These are phyloP conservation scores for Lampropteryx suffumata DNA, from an alignment of 2,888 invertebrate genomes.

Conservation along the genomic window DNA sequence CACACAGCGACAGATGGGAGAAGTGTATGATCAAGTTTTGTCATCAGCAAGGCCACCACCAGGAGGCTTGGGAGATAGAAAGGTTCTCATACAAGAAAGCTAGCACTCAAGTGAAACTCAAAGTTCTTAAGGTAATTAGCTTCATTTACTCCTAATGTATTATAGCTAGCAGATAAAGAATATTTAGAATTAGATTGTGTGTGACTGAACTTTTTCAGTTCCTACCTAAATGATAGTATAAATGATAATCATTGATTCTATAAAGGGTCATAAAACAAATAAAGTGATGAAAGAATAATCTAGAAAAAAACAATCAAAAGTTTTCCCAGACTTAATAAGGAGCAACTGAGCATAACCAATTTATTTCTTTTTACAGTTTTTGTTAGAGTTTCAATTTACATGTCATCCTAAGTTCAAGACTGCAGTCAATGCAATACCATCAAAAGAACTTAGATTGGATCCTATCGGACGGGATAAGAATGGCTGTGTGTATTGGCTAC, in stretches of 20 bases:
- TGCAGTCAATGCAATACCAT: slow-evolving; percentile 89
- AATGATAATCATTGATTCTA: too few relatives aligned
- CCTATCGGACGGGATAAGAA: slow-evolving; percentile 96
- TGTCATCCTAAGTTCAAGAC: slow-evolving; percentile 96
- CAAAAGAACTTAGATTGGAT: slow-evolving; percentile 91
- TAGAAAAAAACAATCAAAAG: too few relatives aligned
- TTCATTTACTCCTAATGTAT: too few relatives aligned
- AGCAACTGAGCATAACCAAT: too few relatives aligned
- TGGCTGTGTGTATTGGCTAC: slow-evolving; percentile 97
- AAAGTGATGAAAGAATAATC: too few relatives aligned
- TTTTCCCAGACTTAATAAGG: too few relatives aligned
- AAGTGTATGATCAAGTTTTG: slow-evolving; percentile 94
- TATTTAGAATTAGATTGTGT: too few relatives aligned
- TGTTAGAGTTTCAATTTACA: slow-evolving; percentile 97
- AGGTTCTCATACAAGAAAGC: slow-evolving; percentile 97
- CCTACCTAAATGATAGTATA: too few relatives aligned
- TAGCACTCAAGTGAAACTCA: slow-evolving; percentile 93
- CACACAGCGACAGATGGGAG: slow-evolving; percentile 95
- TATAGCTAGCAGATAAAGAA: too few relatives aligned
- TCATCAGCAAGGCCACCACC: slow-evolving; percentile 91
- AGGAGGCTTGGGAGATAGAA: slow-evolving; percentile 98
- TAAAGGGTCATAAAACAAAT: too few relatives aligned
- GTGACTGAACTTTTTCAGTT: too few relatives aligned
- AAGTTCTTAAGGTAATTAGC: slow-evolving; percentile 96
- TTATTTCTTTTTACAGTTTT: slow-evolving; percentile 82